Base-by-base conservation (phyloP, 1,140 invertebrate genomes). In the Homalodisca vitripennis region DNA sequence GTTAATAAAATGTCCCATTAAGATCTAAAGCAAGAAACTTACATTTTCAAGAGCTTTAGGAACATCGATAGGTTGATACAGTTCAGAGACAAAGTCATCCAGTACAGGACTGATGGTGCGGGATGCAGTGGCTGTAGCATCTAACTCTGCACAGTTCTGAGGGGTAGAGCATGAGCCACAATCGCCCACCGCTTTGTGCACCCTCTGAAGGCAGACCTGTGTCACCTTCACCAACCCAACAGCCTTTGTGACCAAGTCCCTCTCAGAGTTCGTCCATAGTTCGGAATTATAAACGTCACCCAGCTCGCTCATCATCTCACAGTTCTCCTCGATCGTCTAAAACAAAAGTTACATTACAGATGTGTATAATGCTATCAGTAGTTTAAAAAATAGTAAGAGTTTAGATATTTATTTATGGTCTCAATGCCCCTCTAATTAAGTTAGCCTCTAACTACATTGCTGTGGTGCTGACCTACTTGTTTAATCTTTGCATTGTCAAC, bases 41-140 rank as follows among this genome's bases (percentile, higher is more conserved):
- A 60, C 55, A 13, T 27, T 60, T 60, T 60, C 24, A 10, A 22
- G 14, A 30, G 29, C 55, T 27, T 2, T 30, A 10, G 55, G 55
- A 10, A 60, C 14, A 30, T 60, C 27, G 3, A 60, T 26, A 6
- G 55, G 55, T 14, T 60, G 55, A n/a, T 60, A 60, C 14, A 60
- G 55, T 60, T 60, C 55, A 27, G 55, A 60, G 2, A 60, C 55
- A 60, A 60, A 60, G 24, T 60, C 26, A n/a, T 60, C 55, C 2
- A 60, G 26, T 3, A 26, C 55, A 27, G 55, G 55, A 24, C 55
- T 60, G 22, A 60, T 26, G 6, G 55, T 60, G 14, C 3, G 10
- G 3, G 3, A 6, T 22, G 26, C 2, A 2, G 3, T 30, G 10
- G 55, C 22, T 6, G n/a, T 26, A 2, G 14, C 10, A n/a, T 60